Conservation (phyloP, 1,140 invertebrate species). For the Drosophila kanapiae region DNA sequence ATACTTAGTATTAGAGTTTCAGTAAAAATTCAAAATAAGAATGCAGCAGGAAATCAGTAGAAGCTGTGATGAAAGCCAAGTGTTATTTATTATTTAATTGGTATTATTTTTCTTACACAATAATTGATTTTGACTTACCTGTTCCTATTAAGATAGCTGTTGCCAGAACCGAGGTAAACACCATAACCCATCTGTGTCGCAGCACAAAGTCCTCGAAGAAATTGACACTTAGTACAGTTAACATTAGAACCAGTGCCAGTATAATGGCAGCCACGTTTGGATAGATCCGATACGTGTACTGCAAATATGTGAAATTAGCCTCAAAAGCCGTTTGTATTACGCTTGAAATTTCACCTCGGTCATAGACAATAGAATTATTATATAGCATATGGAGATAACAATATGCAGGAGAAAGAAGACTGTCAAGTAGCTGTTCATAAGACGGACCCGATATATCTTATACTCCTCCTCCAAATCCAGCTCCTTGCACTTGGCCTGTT, state of each 20-base stretch:
- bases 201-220: slow-evolving; percentile 85
- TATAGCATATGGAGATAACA: background rate
- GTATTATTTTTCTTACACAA: no score
- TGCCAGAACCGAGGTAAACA: slow-evolving; percentile 85
- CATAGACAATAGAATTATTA: background rate
- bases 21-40: no score
- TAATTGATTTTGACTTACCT: slow-evolving; percentile 43
- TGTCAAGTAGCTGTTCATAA: slow-evolving; percentile 30
- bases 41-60: no score
- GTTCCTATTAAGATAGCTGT: slow-evolving; percentile 39
- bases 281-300: slow-evolving; percentile 13
- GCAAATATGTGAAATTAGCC: background rate
- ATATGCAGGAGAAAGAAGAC: slow-evolving; percentile 40
- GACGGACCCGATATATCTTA: slow-evolving; percentile 33
- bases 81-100: no score
- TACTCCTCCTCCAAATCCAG: slow-evolving; percentile 49
- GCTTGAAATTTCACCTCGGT: slow-evolving; percentile 5
- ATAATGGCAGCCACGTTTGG: background rate
- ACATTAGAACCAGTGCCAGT: slow-evolving; percentile 58
- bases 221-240: slow-evolving; percentile 83
- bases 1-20: no score
- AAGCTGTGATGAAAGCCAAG: no score
- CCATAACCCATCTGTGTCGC: slow-evolving; percentile 83
- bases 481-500: slow-evolving; percentile 44
- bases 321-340: accelerated